Evolutionary conservation across 2,797 vertebrate species (phyloP), one percentile per base, ranked within the genome.

Genomic region (Salarias fasciatus): DNA sequence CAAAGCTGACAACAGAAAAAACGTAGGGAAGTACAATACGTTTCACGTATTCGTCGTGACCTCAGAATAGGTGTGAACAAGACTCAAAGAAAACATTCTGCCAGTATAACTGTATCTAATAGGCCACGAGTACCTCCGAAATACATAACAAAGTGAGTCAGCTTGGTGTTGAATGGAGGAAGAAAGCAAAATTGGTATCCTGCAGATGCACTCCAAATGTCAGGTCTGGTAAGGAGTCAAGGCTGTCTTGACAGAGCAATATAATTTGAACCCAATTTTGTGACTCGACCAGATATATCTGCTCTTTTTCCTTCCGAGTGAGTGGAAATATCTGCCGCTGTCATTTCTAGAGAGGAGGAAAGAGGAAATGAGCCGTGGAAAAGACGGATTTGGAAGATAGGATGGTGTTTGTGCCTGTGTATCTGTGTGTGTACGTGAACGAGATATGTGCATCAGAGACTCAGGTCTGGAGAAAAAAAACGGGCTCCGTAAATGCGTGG

Each of bases 181-280:
- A 59, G 53, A 50, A 35, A 68, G 65, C 8, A 72, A 82, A 80
- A 84, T 80, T 80, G 79, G 71, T 79, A 71, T 87, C 82, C 82
- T 82, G 74, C 54, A 33, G 82, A 80, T 75, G 75, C 67, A 79
- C 79, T 85, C 72, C 72, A 81, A 79, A 84, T 83, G 83, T 89
- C 83, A 87, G 72, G 63, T 80, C 69, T 81, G 69, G 74, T 82
- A 82, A 75, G 78, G 75, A 80, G 77, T 83, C 80, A 79, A 60
- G 68, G 63, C 76, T 70, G 58, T 53, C 69, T 77, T 80, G 79
- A 86, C 83, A 83, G 77, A 60, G 77, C 72, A 87, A 88, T 81
- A 84, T 78, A 74, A 85, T 83, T 84, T 84, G 63, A 80, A 83
- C 80, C 77, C 82, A 86, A 78, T 88, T 86, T 83, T 82, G 68